phyloP scores from a whole-genome alignment of 1,140 invertebrate species.

The Meloidogyne chitwoodi region DNA sequence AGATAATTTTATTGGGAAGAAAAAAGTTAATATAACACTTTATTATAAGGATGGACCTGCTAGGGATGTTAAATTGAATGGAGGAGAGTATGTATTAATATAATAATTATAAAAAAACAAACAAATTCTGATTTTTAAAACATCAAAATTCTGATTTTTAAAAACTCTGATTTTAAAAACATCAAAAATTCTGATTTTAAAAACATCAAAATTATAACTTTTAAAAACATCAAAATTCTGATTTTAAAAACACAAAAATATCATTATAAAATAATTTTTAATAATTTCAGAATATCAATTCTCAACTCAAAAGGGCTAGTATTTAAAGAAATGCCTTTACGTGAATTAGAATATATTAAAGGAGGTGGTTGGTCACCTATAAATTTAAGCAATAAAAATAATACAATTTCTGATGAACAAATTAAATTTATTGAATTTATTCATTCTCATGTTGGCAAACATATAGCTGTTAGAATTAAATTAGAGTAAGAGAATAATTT shows the following conservation, averaged over 20 bases:
- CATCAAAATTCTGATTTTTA: not conserved
- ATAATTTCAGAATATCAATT: constrained; percentile 31
- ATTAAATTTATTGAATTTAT: constrained; percentile 30
- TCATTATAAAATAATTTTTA: not conserved
- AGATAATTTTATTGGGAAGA: not conserved
- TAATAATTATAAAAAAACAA: not conserved
- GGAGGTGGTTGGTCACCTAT: constrained; percentile 32
- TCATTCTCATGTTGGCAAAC: constrained; percentile 29
- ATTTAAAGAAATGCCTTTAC: constrained; percentile 25
- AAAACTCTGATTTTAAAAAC: too few species aligned
- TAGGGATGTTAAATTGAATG: constrained; percentile 22
- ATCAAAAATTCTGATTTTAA: too few species aligned
- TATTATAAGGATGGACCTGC: constrained; percentile 45
- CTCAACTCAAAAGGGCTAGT: constrained; percentile 20
- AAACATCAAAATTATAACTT: too few species aligned
- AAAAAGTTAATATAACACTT: constrained; percentile 31
- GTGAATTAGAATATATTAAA: constrained; percentile 32
- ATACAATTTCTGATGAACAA: not conserved
- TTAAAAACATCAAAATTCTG: too few species aligned
- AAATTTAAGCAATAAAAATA: not conserved
- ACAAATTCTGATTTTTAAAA: not conserved
- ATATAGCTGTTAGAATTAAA: constrained; percentile 34
- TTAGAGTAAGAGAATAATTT: constrained; percentile 21
- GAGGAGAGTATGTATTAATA: constrained; percentile 23
- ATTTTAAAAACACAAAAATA: not conserved